Evolutionary conservation across 2,113 vertebrate species (phyloP), one percentile per base, ranked within the genome.

Genomic region (Potamarius usumacintae): DNA sequence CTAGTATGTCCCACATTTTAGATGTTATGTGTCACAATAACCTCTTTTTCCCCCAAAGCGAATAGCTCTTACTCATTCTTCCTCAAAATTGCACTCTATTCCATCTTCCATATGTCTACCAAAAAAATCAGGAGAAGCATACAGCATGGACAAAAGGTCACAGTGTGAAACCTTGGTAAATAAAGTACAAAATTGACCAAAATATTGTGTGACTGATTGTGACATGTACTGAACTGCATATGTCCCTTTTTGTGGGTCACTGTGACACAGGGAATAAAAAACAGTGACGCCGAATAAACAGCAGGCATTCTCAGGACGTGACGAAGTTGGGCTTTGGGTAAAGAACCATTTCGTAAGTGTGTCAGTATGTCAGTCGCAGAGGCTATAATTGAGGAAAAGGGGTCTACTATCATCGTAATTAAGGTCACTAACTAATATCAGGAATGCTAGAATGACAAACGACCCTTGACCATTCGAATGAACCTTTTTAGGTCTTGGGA

Each of bases 321-420:
- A 15, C 3, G 7, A 1, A 30, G 53, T 76, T 50, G 53, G 22
- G 48, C 58, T 65, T n/a, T 85, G 53, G 81, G 60, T 74, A 62
- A 81, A 69, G 25, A 58, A 63, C 67, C 27, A 69, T 79, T 84
- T 34, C 0, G 1, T 12, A 89, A 87, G 74, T 76, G 76, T 85
- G 85, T 87, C 83, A 85, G 57, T 81, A 48, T 85, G 88, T 60
- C 85, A 85, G 30, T 18, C 52, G 50, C 50, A 67, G 22, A 34
- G 0, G 55, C 50, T 72, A 34, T 50, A 62, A 65, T 50, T 83
- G 57, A 34, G 10, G 30, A 42, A 42, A 82, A 7, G 55, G 2
- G 20, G n/a, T 20, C 11, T 1, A 12, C 7, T 53, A 2, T 82
- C 34, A 80, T 42, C 27, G 7, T 42, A 42, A 42, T 42, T 42